A percentile compares a stretch with the other conserved stretches of the same genome.
Conservation (phyloP, 37 sponge, comb jelly and placozoan species). For the Sycon ciliatum region DNA sequence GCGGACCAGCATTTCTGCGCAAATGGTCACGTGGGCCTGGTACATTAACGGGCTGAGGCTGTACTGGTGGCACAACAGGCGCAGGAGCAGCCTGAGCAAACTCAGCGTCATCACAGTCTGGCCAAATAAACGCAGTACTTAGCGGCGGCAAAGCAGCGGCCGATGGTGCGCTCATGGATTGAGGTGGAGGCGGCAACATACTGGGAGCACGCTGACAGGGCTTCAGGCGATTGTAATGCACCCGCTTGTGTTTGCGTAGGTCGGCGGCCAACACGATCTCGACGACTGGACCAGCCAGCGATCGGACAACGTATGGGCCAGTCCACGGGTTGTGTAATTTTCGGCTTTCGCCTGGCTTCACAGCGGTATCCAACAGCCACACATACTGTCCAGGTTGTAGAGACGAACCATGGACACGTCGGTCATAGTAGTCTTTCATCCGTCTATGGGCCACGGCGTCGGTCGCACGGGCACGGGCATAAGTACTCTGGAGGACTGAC, state of each 20-base stretch:
- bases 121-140: no score
- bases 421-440: slow-evolving; percentile 22
- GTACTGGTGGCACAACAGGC: no score
- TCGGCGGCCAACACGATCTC: no score
- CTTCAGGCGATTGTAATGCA: slow-evolving; percentile 17
- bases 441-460: background rate
- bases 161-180: no score
- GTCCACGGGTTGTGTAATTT: slow-evolving; percentile 26
- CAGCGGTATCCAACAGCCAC: slow-evolving; percentile 30
- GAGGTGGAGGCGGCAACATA: no score
- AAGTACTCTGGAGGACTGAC: background rate
- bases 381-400: slow-evolving; percentile 2
- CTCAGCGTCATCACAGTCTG: no score
- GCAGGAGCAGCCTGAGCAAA: no score
- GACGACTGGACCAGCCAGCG: no score
- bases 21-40: no score
- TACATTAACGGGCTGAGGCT: no score
- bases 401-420: slow-evolving; percentile 5
- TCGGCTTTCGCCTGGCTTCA: background rate
- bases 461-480: background rate
- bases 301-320: slow-evolving; percentile 17
- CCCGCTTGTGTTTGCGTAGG: background rate
- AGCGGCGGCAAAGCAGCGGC: no score
- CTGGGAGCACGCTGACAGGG: background rate
- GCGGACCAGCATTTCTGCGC: no score